Conservation (phyloP, 2,113 vertebrate species). For the Aleadryas rufinucha region DNA sequence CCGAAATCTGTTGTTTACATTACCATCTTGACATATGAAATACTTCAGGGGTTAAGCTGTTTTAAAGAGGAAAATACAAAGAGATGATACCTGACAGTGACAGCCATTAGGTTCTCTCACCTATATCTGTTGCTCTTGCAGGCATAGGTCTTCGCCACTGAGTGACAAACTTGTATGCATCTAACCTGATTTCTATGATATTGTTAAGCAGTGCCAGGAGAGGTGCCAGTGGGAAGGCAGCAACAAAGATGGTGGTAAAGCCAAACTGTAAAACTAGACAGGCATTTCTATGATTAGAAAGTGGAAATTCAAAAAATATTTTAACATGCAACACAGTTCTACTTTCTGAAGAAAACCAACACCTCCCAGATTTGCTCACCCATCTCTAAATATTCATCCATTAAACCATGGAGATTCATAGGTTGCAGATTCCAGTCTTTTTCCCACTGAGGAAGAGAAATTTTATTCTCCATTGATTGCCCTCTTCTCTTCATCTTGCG, state of each 20-base stretch:
- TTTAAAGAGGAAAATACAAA: background rate
- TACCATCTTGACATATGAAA: background rate
- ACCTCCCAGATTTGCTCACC: constrained; percentile 73
- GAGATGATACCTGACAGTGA: background rate
- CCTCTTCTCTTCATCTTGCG: constrained; percentile 89
- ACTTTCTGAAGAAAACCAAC: background rate
- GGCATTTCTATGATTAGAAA: background rate
- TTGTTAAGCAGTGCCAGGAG: constrained; percentile 96
- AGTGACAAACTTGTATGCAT: constrained; percentile 98
- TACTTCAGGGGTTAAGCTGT: background rate
- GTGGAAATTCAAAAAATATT: background rate
- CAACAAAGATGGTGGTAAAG: constrained; percentile 98
- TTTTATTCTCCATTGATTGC: constrained; percentile 81
- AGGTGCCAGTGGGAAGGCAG: constrained; percentile 94
- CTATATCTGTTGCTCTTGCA: constrained; percentile 95
- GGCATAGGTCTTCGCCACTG: constrained; percentile 97
- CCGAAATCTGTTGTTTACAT: background rate
- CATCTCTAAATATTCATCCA: constrained; percentile 98
- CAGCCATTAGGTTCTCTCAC: constrained; percentile 64
- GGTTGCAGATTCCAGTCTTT: constrained; percentile 98
- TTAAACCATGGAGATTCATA: constrained; percentile 95
- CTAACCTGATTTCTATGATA: constrained; percentile 96
- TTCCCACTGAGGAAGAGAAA: constrained; percentile 94
- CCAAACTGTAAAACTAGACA: constrained; percentile 94
- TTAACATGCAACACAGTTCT: accelerated